Evolutionary conservation across 2,888 invertebrate species (phyloP), one percentile per base, ranked within the genome.

Genomic region (Calameuta filiformis): DNA sequence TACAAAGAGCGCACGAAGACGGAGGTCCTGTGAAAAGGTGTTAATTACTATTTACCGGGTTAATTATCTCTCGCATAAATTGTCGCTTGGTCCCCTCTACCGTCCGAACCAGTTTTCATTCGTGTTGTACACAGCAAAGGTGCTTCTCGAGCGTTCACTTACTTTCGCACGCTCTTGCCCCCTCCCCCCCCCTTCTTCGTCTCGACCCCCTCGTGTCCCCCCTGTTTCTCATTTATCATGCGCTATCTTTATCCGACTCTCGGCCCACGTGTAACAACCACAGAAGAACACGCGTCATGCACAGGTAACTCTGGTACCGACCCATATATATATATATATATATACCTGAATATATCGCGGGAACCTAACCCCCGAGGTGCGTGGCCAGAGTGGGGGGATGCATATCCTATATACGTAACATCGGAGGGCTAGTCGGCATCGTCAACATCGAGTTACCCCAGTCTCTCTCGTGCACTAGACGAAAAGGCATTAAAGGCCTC

Each of bases 401-500:
- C 33, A 9, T 15, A 56, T 23, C 6, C 9, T 9, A 15, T 23
- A 9, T 56, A 56, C 23, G 56, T 2, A 23, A 56, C 30, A 34
- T 30, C 71, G 71, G 34, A 11, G 74, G 34, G 35, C 74, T 35
- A 34, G 74, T 35, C 34, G 12, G 35, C 74, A 37, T 33, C 30
- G 71, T 34, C 30, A 23, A 34, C 31, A 71, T 9, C 30, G 71
- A 34, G 71, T 31, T 31, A 71, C 30, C 31, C 71, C 84, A 84
- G 87, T 35, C 3, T 35, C 33, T 37, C 56, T 56, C 56, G 9
- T 9, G 56, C 6, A 56, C 88, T 89, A 89, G 89, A 87, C 87
- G 87, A 90, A 90, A 89, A 88, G 89, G 88, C 87, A 90, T 90
- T 90, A 90, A 89, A 88, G 86, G 88, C 89, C 90, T 90, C 89